These are phyloP conservation scores for Rynchops niger DNA, from an alignment of 2,113 vertebrate genomes.

Conservation along the genomic window DNA sequence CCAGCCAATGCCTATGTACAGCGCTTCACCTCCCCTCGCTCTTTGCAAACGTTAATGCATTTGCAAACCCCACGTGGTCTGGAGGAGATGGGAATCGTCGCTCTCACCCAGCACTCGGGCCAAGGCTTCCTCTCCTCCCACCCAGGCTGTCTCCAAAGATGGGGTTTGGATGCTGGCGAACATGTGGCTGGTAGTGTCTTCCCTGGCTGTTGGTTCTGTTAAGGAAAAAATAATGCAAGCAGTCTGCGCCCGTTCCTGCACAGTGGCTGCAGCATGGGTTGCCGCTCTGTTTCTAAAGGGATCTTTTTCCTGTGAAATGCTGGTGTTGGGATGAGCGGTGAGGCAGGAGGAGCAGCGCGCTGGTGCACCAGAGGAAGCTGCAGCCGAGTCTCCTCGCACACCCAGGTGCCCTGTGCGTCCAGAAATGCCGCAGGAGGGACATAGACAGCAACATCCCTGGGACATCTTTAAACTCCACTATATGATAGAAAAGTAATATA, in stretches of 20 bases:
- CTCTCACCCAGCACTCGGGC: background rate
- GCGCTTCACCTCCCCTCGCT: background rate
- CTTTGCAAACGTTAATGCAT: background rate
- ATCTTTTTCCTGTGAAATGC: background rate
- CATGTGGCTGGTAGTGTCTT: background rate
- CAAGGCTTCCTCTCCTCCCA: background rate
- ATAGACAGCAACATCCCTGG: conserved; percentile 53
- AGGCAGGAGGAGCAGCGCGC: background rate
- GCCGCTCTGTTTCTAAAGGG: conserved; percentile 5
- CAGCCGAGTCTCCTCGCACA: background rate
- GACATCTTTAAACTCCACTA: conserved; percentile 70
- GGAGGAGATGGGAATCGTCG: background rate
- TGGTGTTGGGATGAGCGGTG: background rate
- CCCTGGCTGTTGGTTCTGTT: background rate
- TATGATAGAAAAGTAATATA: conserved; percentile 71
- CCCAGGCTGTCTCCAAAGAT: background rate
- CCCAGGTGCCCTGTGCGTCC: background rate
- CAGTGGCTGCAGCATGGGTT: background rate
- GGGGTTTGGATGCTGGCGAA: background rate
- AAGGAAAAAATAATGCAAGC: background rate
- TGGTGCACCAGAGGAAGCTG: background rate
- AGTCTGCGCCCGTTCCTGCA: background rate
- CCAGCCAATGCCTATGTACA: rapidly evolving
- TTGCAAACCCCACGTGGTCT: background rate
- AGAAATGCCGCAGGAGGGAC: background rate